Evolutionary conservation across 2,888 invertebrate species (phyloP), one percentile per base, ranked within the genome.

Genomic region (Patella ulyssiponensis): DNA sequence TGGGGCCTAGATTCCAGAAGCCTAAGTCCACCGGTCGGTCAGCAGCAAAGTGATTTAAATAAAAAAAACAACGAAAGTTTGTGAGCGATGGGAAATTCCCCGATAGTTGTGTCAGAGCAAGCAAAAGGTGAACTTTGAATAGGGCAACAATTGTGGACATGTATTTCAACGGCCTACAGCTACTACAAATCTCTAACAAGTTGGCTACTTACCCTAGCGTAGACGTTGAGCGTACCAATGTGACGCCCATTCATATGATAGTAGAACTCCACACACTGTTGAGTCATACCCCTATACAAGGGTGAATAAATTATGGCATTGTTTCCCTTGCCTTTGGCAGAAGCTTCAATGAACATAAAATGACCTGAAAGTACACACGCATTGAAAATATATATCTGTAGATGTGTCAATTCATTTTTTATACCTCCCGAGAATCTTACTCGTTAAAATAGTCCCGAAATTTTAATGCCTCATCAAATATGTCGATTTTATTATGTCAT

Each of bases 301-400:
- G 90, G 90, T 0, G 90, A 88, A 72, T 82, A 83, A 74, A 90
- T 72, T 17, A 85, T 77, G 9, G 90, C 90, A 56, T 84, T 87
- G 77, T 87, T 80, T 7, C 87, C 88, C n/a, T 79, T 81, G 0
- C 80, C 81, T 64, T 82, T 85, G 15, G 85, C 86, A 0, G 88
- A 88, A 2, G 90, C 86, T 80, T 89, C 89, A 23, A 90, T 85
- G 77, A 84, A 89, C 89, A 90, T 87, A 78, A 87, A 90, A 79
- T 90, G 87, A 70, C 91, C 91, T 90, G 85, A 27, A 82, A 82
- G 17, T 44, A 44, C 44, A 9, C 7, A 44, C 9, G 9, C 44
- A 44, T 9, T 44, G 9, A 44, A 0, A 44, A 44, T 9, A 44
- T 44, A 9, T 44, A 44, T 44, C 44, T 44, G 9, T 7, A 44